phyloP scores from a whole-genome alignment of 2,888 invertebrate species.

The Priapulus caudatus region DNA sequence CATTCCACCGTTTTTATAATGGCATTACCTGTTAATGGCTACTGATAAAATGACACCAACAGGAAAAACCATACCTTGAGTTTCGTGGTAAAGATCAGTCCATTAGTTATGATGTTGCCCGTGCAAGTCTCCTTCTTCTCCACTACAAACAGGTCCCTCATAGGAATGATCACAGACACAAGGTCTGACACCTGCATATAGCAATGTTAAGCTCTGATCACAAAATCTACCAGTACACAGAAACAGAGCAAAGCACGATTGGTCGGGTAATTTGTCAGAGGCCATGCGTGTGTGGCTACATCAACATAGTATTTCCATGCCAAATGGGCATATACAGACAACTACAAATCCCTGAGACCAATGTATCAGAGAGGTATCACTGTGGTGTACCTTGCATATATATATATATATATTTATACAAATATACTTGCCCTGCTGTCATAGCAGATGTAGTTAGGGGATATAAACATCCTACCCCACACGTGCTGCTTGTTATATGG shows the following conservation, averaged over 20 bases:
- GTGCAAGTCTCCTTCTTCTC: constrained; percentile 61
- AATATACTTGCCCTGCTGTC: constrained; percentile 63
- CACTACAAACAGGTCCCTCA: constrained; percentile 64
- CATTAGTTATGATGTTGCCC: constrained; percentile 49
- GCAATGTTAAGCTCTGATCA: background rate
- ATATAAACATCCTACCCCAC: constrained; percentile 75
- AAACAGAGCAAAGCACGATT: background rate
- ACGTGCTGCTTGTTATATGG: constrained; percentile 84
- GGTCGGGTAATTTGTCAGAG: too few species aligned
- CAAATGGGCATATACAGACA: too few species aligned
- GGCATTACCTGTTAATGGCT: too few species aligned
- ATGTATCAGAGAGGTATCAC: too few species aligned
- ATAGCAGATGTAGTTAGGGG: constrained; percentile 89
- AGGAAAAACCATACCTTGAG: constrained; percentile 53
- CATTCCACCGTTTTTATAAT: too few species aligned
- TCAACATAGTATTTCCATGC: too few species aligned
- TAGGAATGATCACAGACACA: constrained; percentile 75
- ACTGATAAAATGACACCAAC: too few species aligned
- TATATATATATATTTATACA: too few species aligned
- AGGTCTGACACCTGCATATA: constrained; percentile 55
- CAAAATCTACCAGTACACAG: background rate
- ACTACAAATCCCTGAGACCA: too few species aligned
- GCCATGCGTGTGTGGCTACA: too few species aligned
- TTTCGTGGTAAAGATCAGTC: constrained; percentile 67
- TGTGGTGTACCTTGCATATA: too few species aligned